A percentile compares a stretch with the other conserved stretches of the same genome.
Evolutionary conservation across 2,888 invertebrate species (phyloP).

Genomic region (Hemaris fuciformis): DNA sequence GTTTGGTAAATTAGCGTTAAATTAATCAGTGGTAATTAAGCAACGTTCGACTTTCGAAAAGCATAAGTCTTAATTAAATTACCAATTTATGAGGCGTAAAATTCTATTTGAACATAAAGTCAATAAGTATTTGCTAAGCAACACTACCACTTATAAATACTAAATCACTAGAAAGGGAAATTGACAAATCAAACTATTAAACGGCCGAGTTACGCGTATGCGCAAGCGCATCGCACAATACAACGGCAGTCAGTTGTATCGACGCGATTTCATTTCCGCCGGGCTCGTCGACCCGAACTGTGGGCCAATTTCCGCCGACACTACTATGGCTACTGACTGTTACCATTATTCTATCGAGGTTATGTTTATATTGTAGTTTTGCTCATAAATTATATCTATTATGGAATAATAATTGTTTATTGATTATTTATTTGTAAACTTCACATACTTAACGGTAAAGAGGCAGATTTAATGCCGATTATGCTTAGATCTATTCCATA

Average conservation of each 20-base stretch:
- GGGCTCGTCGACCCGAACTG: constrained; percentile 68
- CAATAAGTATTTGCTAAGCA: no score
- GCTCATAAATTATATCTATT: constrained; percentile 17
- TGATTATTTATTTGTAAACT: neutral
- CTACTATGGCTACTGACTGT: constrained; percentile 42
- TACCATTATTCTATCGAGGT: constrained; percentile 38
- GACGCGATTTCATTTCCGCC: constrained; percentile 79
- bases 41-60: no score
- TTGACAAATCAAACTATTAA: neutral
- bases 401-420: neutral
- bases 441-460: no score
- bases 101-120: no score
- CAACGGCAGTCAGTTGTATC: constrained; percentile 60
- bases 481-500: no score
- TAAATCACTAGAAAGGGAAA: neutral
- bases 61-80: no score
- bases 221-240: constrained; percentile 57
- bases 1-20: neutral
- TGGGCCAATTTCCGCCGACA: constrained; percentile 67
- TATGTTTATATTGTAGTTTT: constrained; percentile 34
- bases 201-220: neutral
- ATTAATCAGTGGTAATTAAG: neutral
- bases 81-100: no score
- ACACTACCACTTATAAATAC: no score
- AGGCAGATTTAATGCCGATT: no score